Evolutionary conservation across 2,888 invertebrate species (phyloP).

Genomic region (Sphecodes monilicornis): DNA sequence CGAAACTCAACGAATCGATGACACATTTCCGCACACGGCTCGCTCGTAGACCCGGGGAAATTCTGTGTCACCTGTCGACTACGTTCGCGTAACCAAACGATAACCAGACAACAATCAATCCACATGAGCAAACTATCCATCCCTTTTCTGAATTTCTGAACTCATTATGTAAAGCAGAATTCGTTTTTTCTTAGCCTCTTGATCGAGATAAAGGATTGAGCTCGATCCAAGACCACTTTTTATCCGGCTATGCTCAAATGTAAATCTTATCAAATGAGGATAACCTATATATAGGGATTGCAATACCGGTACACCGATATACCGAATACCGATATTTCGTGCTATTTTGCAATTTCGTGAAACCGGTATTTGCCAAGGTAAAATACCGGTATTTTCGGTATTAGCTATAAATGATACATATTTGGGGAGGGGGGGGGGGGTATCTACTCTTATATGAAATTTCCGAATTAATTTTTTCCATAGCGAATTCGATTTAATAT

Average conservation of each 20-base stretch:
- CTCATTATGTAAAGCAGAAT: background rate
- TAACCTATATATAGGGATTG: background rate
- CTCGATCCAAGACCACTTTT: background rate
- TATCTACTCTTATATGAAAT: no score
- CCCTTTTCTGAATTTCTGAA: background rate
- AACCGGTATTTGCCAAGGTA: no score
- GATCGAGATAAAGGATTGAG: background rate
- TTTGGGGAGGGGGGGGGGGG: no score
- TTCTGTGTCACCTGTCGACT: background rate
- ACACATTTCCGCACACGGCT: slow-evolving; percentile 51
- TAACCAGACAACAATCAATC: background rate
- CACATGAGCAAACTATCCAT: background rate
- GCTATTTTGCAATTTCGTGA: no score
- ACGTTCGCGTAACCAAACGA: background rate
- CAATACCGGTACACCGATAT: no score
- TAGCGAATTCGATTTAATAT: no score
- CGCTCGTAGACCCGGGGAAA: background rate
- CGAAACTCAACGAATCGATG: slow-evolving; percentile 69
- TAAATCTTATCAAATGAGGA: background rate
- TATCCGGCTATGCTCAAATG: background rate
- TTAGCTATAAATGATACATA: no score
- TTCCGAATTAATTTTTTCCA: no score
- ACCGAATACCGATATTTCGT: no score
- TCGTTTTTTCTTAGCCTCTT: background rate
- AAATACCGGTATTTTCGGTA: no score